Evolutionary conservation across 2,797 vertebrate genomes (phyloP), one percentile per base, ranked within the genome.

Genomic region (Amphiprion clarkii): DNA sequence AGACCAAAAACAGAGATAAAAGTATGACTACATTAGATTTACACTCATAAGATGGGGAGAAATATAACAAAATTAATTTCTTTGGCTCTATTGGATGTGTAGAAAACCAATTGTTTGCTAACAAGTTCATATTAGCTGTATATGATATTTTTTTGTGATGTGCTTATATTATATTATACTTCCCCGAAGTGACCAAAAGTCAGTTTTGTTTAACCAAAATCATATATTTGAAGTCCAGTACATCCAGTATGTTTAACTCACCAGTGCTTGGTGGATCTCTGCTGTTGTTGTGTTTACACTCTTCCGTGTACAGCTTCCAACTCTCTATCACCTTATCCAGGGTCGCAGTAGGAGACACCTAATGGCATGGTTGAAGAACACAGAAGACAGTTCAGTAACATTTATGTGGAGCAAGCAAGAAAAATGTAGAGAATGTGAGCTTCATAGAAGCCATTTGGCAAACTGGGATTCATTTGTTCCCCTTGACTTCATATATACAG

Each of bases 251-350:
- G 36, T 48, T 62, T 11, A 14, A 29, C 93, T 92, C 73, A 99
- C 98, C 96, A 0, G 93, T 90, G 61, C 94, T 94, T 0, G 87
- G 86, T 0, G 96, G 95, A 69, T 95, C 90, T 81, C 63, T 93
- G 88, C 95, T 97, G 90, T 96, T 96, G 92, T 98, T 99, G 74
- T 44, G 87, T 2, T 89, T 78, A 69, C 98, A 99, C 81, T 97
- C 95, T n/a, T 96, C 94, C 0, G 88, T 93, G 74, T 99, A 99
- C 17, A 90, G 87, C 73, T 92, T 93, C 97, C 96, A 99, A 39
- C 79, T 96, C 91, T 96, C 95, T 3, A 94, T 91, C 36, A 98
- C 65, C 64, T 90, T 92, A 75, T 97, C 95, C 23, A 96, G 93
- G 66, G 93, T 92, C 85, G 95, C 94, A 46, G 95, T 95, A 0